Percentiles rank a stretch among this genome's conserved stretches.
Conservation (phyloP, 2,113 vertebrate genomes). For the Diphyllodes magnificus region DNA sequence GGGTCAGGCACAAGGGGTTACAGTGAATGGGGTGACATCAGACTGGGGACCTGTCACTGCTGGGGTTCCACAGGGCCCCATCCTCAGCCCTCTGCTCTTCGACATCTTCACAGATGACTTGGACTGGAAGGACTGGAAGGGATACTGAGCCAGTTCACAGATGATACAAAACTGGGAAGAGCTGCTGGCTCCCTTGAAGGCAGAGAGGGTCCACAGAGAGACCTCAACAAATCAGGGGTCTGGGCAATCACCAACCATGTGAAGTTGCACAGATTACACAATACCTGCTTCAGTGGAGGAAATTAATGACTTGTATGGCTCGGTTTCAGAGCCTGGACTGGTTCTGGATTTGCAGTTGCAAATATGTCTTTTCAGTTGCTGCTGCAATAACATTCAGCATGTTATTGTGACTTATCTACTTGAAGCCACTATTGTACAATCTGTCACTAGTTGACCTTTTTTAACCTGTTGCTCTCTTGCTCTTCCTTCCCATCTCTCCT, state of each 20-base stretch:
- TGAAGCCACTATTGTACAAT: background rate
- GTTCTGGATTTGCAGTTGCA: background rate
- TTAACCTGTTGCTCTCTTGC: background rate
- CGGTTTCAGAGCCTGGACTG: background rate
- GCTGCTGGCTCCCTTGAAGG: accelerated
- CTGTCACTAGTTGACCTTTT: background rate
- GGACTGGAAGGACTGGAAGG: background rate
- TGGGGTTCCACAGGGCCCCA: background rate
- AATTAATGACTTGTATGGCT: background rate
- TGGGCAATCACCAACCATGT: background rate
- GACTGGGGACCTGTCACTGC: background rate
- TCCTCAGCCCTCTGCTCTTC: background rate
- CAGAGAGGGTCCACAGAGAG: background rate
- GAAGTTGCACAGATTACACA: background rate
- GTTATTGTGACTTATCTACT: background rate
- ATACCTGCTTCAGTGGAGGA: background rate
- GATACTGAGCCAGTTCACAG: background rate
- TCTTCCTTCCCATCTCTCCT: background rate
- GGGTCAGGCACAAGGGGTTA: background rate
- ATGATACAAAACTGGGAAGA: background rate
- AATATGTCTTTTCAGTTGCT: background rate
- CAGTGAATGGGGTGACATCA: background rate
- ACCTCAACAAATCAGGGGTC: too few species aligned
- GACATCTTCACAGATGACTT: background rate
- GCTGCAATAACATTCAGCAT: background rate